These are phyloP conservation scores for Propsilocerus akamusi DNA, from an alignment of 1,140 invertebrate genomes.

Conservation along the genomic window DNA sequence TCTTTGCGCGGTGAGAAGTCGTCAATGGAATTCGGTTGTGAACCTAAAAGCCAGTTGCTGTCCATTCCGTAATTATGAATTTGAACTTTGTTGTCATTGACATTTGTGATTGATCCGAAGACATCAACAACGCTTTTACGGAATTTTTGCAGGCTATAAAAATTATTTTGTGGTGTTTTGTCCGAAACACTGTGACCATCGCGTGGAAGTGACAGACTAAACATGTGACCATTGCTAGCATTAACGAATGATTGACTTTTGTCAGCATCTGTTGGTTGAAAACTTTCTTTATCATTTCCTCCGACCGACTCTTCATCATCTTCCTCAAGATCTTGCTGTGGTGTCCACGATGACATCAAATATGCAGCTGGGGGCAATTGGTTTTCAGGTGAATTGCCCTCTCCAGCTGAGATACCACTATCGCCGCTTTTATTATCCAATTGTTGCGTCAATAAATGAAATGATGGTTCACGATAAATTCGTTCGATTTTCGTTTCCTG, in stretches of 20 bases:
- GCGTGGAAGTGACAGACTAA: slow-evolving; percentile 48
- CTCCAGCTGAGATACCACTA: slow-evolving; percentile 59
- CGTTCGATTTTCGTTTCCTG: slow-evolving; percentile 21
- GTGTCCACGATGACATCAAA: slow-evolving; percentile 42
- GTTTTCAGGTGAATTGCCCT: not conserved
- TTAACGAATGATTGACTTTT: slow-evolving; percentile 7
- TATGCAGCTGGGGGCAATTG: slow-evolving; percentile 6
- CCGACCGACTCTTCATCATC: slow-evolving; percentile 33
- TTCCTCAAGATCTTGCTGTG: slow-evolving; percentile 54
- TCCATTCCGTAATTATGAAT: slow-evolving; percentile 19
- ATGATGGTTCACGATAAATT: slow-evolving; percentile 13
- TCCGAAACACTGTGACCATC: slow-evolving; percentile 26
- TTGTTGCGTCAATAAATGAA: slow-evolving; percentile 6
- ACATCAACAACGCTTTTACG: slow-evolving; percentile 48
- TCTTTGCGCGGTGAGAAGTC: not conserved
- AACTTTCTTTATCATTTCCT: slow-evolving; percentile 26
- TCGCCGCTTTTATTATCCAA: slow-evolving; percentile 50
- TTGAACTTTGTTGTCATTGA: slow-evolving; percentile 13
- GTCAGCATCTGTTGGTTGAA: slow-evolving; percentile 6
- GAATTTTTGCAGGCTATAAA: slow-evolving; percentile 45
- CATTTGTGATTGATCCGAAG: slow-evolving; percentile 28
- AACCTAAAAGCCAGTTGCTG: slow-evolving; percentile 59
- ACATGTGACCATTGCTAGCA: slow-evolving; percentile 35
- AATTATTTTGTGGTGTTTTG: slow-evolving; percentile 13
- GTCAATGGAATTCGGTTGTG: slow-evolving; percentile 55